Conservation (phyloP, 2,113 vertebrate species). For the Gasterosteus nipponicus region DNA sequence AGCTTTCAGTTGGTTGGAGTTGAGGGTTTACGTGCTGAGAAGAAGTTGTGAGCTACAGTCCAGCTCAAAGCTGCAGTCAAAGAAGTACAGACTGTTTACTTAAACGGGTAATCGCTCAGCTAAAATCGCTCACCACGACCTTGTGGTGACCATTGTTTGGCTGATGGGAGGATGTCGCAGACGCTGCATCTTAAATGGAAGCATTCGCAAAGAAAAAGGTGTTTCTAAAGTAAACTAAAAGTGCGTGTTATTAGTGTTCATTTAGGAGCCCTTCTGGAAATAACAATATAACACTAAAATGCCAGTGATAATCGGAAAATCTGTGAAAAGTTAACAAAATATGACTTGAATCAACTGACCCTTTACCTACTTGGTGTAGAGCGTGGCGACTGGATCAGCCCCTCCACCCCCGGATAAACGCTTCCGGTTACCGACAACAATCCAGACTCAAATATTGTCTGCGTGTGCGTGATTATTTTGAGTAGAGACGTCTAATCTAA, state of each 20-base stretch:
- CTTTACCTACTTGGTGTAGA: background rate
- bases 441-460: background rate
- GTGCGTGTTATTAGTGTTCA: background rate
- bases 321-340: background rate
- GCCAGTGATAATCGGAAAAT: background rate
- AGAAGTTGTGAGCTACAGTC: background rate
- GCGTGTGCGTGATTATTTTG: background rate
- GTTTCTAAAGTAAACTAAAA: constrained; percentile 13
- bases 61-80: constrained; percentile 13
- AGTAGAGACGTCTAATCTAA: background rate
- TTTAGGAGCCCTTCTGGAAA: background rate
- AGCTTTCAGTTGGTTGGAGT: constrained; percentile 21
- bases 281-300: background rate
- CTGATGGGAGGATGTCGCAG: constrained; percentile 5
- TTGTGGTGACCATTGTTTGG: background rate
- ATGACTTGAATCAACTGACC: background rate
- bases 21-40: constrained; percentile 16
- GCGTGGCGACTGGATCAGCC: too few relatives aligned
- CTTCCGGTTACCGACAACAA: background rate
- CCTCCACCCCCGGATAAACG: background rate
- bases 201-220: constrained; percentile 29
- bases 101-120: background rate
- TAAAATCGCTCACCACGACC: background rate
- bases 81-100: background rate
- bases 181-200: constrained; percentile 2